A percentile compares a stretch with the other conserved stretches of the same genome.
Evolutionary conservation across 2,113 vertebrate genomes (phyloP).

Genomic region (Nothocercus nigrocapillus): DNA sequence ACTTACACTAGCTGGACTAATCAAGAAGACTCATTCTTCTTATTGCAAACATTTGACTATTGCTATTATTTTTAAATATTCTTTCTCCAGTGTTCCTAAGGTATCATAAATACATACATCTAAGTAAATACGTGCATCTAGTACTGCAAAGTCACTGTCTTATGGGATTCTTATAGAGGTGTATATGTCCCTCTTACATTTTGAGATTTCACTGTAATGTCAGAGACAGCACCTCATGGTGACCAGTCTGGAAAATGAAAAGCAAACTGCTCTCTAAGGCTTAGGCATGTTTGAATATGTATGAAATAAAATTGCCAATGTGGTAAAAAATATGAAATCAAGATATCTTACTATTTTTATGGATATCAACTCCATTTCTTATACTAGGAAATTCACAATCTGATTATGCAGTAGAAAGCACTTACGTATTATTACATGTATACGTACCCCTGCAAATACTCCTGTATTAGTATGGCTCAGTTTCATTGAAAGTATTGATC

Average conservation of each 20-base stretch:
- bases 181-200: neutral
- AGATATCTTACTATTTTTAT: neutral
- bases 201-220: neutral
- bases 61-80: neutral
- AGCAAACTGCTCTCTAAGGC: neutral
- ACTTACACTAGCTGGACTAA: neutral
- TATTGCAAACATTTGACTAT: neutral
- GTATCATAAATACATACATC: neutral
- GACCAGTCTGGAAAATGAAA: neutral
- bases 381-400: neutral
- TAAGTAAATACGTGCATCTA: neutral
- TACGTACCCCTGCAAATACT: neutral
- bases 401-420: neutral
- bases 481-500: constrained; percentile 3
- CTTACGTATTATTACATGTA: neutral
- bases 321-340: neutral
- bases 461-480: neutral
- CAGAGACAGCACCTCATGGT: neutral
- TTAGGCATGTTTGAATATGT: fast-evolving
- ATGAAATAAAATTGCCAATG: neutral
- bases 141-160: neutral
- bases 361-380: neutral
- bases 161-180: neutral
- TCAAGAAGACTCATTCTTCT: neutral
- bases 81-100: neutral